A percentile compares a stretch with the other conserved stretches of the same genome.
These are phyloP conservation scores for Amphipyra tragopoginis DNA, from an alignment of 2,888 invertebrate genomes.

Conservation along the genomic window DNA sequence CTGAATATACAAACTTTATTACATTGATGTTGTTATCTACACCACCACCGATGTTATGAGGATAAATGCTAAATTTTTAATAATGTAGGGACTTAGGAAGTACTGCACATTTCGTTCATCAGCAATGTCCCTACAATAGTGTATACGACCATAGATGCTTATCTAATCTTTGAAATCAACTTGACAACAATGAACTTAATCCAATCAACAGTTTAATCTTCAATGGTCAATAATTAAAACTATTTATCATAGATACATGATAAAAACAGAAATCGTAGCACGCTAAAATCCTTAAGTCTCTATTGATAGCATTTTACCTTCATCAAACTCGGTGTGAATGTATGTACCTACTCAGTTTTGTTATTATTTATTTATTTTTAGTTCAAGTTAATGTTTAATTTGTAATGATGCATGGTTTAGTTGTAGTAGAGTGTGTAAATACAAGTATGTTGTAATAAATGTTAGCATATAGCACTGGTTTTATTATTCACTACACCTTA, in stretches of 20 bases:
- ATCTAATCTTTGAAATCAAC: not conserved
- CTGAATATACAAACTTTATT: constrained; percentile 22
- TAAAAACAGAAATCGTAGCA: no score
- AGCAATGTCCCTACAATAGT: not conserved
- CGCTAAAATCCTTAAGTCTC: not conserved
- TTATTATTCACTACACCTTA: constrained; percentile 49
- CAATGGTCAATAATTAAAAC: no score
- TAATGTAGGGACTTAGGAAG: no score
- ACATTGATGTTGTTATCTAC: constrained; percentile 14
- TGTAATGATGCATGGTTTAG: constrained; percentile 59
- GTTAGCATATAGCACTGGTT: constrained; percentile 56
- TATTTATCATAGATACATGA: no score
- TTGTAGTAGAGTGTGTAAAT: constrained; percentile 67
- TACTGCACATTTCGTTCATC: no score
- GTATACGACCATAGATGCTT: not conserved
- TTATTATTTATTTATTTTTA: constrained; percentile 70
- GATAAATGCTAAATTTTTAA: constrained; percentile 29
- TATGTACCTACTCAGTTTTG: constrained; percentile 44
- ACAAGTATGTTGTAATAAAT: constrained; percentile 63
- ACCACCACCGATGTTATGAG: constrained; percentile 14
- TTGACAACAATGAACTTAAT: no score
- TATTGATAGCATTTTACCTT: constrained; percentile 25
- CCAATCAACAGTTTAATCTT: no score
- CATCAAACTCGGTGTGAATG: constrained; percentile 19
- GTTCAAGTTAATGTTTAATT: constrained; percentile 56